These are phyloP conservation scores for Chromis chromis DNA, from an alignment of 2,797 vertebrate genomes.

Conservation along the genomic window DNA sequence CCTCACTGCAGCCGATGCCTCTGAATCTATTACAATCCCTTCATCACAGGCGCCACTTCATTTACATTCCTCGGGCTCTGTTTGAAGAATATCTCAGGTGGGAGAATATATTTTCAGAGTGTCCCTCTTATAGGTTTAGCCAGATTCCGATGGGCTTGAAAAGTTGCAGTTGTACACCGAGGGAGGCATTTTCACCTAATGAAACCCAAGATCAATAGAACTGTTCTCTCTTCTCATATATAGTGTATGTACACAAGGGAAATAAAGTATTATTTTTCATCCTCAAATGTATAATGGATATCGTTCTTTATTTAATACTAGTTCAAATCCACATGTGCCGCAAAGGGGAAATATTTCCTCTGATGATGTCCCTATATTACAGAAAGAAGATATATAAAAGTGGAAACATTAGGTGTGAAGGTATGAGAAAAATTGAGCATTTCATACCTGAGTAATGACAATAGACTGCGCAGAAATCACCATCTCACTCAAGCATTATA, in stretches of 20 bases:
- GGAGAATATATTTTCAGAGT: conserved; percentile 75
- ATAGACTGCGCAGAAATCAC: conserved; percentile 56
- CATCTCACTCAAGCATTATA: conserved; percentile 67
- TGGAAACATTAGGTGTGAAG: conserved; percentile 52
- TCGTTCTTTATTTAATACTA: conserved; percentile 85
- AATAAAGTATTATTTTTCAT: conserved; percentile 86
- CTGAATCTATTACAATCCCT: conserved; percentile 81
- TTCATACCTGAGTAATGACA: conserved; percentile 64
- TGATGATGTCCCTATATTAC: conserved; percentile 77
- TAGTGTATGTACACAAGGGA: conserved; percentile 83
- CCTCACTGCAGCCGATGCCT: conserved; percentile 67
- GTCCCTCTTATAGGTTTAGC: conserved; percentile 76
- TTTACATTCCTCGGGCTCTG: conserved; percentile 81
- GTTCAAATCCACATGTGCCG: conserved; percentile 73
- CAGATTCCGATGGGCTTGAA: conserved; percentile 75
- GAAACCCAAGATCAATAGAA: conserved; percentile 86
- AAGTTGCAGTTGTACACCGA: conserved; percentile 78
- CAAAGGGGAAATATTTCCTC: conserved; percentile 74
- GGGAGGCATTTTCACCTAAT: conserved; percentile 85
- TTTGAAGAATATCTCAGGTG: conserved; percentile 84
- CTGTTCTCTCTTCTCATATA: conserved; percentile 80
- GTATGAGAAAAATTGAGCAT: conserved; percentile 49
- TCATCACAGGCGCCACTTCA: conserved; percentile 76
- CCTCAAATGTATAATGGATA: conserved; percentile 86
- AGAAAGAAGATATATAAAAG: conserved; percentile 62